Percentiles rank a stretch among this genome's conserved stretches.
These are phyloP conservation scores for Heterodera carotae DNA, from an alignment of 1,140 invertebrate species.

Conservation along the genomic window DNA sequence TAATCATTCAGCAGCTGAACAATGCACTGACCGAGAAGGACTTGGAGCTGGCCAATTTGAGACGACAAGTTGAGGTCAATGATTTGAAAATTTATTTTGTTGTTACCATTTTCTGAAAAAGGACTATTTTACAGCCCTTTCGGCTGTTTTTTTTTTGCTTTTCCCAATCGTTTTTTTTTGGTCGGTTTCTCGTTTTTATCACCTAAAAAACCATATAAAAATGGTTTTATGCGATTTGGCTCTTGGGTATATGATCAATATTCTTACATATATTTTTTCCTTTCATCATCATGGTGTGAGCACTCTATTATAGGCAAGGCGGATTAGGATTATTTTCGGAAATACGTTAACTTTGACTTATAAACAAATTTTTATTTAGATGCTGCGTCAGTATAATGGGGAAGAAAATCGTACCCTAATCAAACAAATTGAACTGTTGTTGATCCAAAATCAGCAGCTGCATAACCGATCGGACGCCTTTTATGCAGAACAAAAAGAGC, in stretches of 20 bases:
- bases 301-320: too few relatives aligned
- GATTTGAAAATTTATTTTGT: neutral
- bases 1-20: conserved; percentile 54
- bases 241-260: too few relatives aligned
- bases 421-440: conserved; percentile 59
- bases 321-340: too few relatives aligned
- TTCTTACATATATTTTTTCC: too few relatives aligned
- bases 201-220: too few relatives aligned
- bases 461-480: conserved; percentile 52
- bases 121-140: too few relatives aligned
- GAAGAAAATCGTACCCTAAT: conserved; percentile 57
- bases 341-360: neutral
- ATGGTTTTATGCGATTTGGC: too few relatives aligned
- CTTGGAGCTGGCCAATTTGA: conserved; percentile 55
- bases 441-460: conserved; percentile 61
- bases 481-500: conserved; percentile 56
- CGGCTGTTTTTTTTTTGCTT: too few relatives aligned
- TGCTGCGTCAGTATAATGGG: conserved; percentile 48
- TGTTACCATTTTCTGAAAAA: too few relatives aligned
- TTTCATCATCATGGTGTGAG: too few relatives aligned
- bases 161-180: too few relatives aligned
- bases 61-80: conserved; percentile 50
- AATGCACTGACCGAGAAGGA: conserved; percentile 55
- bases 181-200: too few relatives aligned
- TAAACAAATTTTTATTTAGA: conserved; percentile 38